phyloP scores from a whole-genome alignment of 2,113 vertebrate species.

The Serinus canaria region DNA sequence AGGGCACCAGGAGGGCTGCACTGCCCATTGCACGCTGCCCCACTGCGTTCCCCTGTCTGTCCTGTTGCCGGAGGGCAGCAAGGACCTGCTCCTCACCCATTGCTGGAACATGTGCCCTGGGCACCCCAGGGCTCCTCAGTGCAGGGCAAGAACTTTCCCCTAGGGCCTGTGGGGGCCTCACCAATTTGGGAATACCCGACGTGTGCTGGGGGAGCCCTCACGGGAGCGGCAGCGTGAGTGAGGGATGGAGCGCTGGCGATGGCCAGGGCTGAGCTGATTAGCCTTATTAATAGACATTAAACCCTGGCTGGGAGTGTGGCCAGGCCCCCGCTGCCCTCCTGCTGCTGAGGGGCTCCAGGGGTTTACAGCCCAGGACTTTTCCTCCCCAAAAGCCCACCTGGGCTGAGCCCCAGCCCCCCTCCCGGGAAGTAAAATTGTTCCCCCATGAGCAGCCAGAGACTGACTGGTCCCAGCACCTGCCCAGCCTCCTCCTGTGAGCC shows the following conservation, averaged over 20 bases:
- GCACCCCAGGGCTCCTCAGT: rapidly evolving
- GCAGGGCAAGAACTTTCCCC: rapidly evolving
- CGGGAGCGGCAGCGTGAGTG: not conserved
- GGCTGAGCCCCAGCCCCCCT: not conserved
- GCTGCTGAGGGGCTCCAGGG: not conserved
- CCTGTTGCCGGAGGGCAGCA: not conserved
- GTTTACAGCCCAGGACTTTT: not conserved
- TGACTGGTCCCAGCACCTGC: rapidly evolving
- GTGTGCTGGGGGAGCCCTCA: not conserved
- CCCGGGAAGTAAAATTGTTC: not conserved
- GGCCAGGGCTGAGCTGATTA: constrained; percentile 48
- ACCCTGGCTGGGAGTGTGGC: not conserved
- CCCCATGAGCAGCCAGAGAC: rapidly evolving
- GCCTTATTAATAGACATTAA: constrained; percentile 67
- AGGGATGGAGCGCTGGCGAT: not conserved
- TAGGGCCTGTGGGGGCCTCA: not conserved
- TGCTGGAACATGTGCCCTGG: rapidly evolving
- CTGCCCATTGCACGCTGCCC: too few species aligned
- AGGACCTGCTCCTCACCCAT: not conserved
- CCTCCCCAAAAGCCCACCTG: not conserved
- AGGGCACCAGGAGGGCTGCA: not conserved
- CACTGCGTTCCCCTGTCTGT: rapidly evolving
- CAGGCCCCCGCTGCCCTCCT: not conserved
- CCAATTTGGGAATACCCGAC: not conserved
- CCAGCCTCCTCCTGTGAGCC: not conserved